Evolutionary conservation across 2,113 vertebrate species (phyloP).

Genomic region (Rutilus rutilus): DNA sequence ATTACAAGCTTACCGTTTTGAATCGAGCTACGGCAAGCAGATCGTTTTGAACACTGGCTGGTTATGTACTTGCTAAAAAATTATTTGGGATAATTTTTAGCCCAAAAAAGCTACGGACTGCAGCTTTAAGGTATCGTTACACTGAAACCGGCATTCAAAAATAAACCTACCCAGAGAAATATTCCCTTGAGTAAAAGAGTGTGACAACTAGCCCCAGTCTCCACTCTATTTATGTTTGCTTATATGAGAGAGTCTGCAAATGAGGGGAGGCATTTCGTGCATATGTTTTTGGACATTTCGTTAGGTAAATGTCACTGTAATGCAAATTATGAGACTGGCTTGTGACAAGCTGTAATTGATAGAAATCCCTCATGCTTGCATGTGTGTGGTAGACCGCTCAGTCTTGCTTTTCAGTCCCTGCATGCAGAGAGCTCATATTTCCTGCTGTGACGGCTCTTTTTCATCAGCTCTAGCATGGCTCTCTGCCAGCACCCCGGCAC

Average conservation of each 20-base stretch:
- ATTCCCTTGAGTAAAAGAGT: background rate
- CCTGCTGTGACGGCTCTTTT: conserved; percentile 20
- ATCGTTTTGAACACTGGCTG: no score
- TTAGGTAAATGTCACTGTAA: conserved; percentile 7
- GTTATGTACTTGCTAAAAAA: no score
- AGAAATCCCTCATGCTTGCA: conserved; percentile 19
- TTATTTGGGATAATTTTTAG: no score
- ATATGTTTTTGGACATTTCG: background rate
- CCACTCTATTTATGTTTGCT: background rate
- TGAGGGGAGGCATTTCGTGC: background rate
- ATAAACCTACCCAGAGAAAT: background rate
- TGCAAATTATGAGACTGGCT: conserved; percentile 18
- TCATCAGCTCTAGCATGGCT: conserved; percentile 42
- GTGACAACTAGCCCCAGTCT: background rate
- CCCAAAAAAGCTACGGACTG: no score
- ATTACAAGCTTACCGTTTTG: no score
- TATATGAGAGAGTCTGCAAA: background rate
- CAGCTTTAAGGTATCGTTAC: background rate
- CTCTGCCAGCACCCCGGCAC: conserved; percentile 11
- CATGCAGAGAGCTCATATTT: conserved; percentile 39
- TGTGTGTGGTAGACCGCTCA: conserved; percentile 14
- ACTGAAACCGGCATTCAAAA: background rate
- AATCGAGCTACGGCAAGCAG: no score
- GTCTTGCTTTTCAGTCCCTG: conserved; percentile 20
- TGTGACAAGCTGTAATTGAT: conserved; percentile 35